Base-by-base conservation (phyloP, 2,797 vertebrate species). In the Sebastes jordani region DNA sequence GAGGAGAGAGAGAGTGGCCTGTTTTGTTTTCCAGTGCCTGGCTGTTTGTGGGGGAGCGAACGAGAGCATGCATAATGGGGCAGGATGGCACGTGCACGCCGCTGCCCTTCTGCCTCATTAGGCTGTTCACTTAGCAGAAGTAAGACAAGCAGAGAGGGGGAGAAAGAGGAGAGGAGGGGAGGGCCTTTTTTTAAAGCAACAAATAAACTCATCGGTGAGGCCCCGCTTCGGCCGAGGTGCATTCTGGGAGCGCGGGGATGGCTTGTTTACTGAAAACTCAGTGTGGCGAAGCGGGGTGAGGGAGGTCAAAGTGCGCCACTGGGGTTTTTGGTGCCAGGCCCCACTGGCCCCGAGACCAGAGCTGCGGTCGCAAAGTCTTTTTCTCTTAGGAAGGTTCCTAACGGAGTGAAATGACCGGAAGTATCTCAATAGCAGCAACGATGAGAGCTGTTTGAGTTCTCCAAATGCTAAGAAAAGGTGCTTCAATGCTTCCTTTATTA, bases 61-160 rank as follows among this genome's bases (percentile, higher is more conserved):
- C 70, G 82, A 84, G 80, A 63, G 80, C 29, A 52, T 87, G 90
- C 81, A 89, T 89, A 88, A 89, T 88, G 78, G 86, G 56, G 62
- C 65, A 84, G 85, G 78, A 88, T 71, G 86, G 84, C 91, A 93
- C 88, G 90, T 93, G 93, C 90, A 84, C 84, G 64, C 78, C 68
- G 10, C 83, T 89, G 85, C 69, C 80, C 87, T 92, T 93, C 90
- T 89, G 93, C 93, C 90, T 93, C 91, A 90, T 94, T 92, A 92
- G 87, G 85, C 82, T 79, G 85, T 86, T 91, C 88, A 86, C 87
- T 92, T 87, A 89, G 84, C 87, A 90, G 83, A 89, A 93, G 90
- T 83, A 89, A 93, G 92, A 90, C 87, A 83, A 84, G 77, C 62
- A 8, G 79, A 72, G 78, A 30, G 80, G 22, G 60, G 60, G 71